Evolutionary conservation across 30 jellyfish, hydroid and myxozoan species (phyloP), one percentile per base, ranked within the genome.

Genomic region (Turritopsis dohrnii): DNA sequence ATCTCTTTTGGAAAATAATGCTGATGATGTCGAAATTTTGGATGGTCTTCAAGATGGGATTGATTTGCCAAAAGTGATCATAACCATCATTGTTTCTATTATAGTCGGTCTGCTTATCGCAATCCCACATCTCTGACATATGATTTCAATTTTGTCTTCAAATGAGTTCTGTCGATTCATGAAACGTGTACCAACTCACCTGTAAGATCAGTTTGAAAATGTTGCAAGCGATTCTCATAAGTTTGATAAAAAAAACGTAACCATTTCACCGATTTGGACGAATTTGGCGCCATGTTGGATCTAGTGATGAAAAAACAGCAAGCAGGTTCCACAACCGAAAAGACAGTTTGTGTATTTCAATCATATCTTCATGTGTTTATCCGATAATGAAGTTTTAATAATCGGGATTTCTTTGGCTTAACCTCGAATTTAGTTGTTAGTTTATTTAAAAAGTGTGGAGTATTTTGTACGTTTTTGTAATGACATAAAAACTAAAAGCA

Each of bases 21-120:
- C 97, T 0, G 97, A 92, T 9, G 97, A 90, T 76, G 86, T 90
- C 26, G 97, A 90, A 79, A 90, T 90, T 96, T 66, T 90, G 95
- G 97, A 90, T 89, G 80, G 83, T 27, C 96, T 85, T 29, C 97
- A 90, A 90, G 97, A 96, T n/a, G n/a, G n/a, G n/a, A n/a, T n/a
- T n/a, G n/a, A 17, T 0, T 75, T 19, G 19, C 21, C 0, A 29
- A 69, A 69, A 0, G 9, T 8, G 19, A 8, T n/a, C n/a, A n/a
- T n/a, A n/a, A n/a, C n/a, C n/a, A n/a, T n/a, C n/a, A n/a, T n/a
- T 3, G 5, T 41, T 41, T 13, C 5, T 3, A n/a, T 41, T 13
- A 3, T 41, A 3, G 5, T 3, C 13, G 5, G 60, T 41, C 13
- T 41, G 5, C 60, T 41, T 41, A 13, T 3, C 13, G 60, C 60